Evolutionary conservation across 2,113 vertebrate genomes (phyloP).

Genomic region (Mesitornis unicolor): DNA sequence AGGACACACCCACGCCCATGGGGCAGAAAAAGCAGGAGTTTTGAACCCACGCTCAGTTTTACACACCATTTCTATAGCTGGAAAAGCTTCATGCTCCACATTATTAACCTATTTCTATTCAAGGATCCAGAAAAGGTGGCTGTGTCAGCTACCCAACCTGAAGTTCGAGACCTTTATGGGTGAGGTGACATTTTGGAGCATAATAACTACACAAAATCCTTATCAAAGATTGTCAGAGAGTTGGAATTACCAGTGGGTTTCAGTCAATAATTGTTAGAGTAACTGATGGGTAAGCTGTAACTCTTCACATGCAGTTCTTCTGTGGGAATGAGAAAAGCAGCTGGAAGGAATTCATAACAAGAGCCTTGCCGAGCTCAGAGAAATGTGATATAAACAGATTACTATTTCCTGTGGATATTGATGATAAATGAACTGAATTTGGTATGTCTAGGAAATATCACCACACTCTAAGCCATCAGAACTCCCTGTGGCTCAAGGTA

Average conservation of each 20-base stretch:
- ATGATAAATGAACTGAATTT: constrained; percentile 44
- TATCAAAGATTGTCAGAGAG: background rate
- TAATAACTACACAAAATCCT: constrained; percentile 1
- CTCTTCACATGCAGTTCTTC: constrained; percentile 45
- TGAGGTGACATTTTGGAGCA: background rate
- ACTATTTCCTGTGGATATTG: constrained; percentile 63
- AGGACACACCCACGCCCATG: fast-evolving
- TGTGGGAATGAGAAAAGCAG: constrained; percentile 52
- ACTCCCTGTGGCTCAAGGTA: constrained; percentile 11
- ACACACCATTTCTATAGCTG: background rate
- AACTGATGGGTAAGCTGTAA: constrained; percentile 23
- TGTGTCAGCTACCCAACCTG: background rate
- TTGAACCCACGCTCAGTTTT: background rate
- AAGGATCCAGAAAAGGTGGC: background rate
- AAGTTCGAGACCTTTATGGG: background rate
- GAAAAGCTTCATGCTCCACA: background rate
- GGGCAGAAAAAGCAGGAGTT: background rate
- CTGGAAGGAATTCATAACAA: constrained; percentile 62
- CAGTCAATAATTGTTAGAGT: constrained; percentile 52
- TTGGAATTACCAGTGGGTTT: constrained; percentile 25
- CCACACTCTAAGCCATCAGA: background rate
- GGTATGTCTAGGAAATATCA: constrained; percentile 2
- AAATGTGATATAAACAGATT: constrained; percentile 57
- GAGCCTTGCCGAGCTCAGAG: constrained; percentile 12
- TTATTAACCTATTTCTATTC: background rate